phyloP scores from a whole-genome alignment of 2,888 invertebrate species.

The Penaeus monodon region DNA sequence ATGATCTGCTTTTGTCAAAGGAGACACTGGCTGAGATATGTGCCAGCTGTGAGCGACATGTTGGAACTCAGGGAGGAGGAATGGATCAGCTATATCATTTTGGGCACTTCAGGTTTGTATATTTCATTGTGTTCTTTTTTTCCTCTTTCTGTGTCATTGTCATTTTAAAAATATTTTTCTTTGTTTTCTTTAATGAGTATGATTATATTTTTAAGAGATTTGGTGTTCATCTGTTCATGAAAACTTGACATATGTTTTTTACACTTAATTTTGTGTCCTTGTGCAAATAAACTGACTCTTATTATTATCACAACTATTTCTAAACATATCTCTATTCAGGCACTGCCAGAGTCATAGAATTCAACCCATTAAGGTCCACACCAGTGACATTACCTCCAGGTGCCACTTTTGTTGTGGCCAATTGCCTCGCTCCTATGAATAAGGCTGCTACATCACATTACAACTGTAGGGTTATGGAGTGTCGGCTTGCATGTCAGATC shows the following conservation, averaged over 20 bases:
- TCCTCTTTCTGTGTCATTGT: background rate
- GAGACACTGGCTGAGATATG: constrained; percentile 85
- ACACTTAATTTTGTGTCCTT: background rate
- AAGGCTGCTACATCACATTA: constrained; percentile 86
- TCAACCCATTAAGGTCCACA: constrained; percentile 84
- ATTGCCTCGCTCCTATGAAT: constrained; percentile 78
- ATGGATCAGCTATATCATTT: constrained; percentile 99
- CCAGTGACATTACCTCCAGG: constrained; percentile 85
- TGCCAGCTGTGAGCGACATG: constrained; percentile 90
- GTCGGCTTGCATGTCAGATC: constrained; percentile 83
- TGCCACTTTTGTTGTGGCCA: constrained; percentile 92
- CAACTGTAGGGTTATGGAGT: constrained; percentile 94
- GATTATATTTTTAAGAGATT: too few species aligned
- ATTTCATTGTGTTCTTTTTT: background rate
- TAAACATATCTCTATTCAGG: constrained; percentile 71
- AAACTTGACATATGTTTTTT: background rate
- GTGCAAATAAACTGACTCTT: too few species aligned
- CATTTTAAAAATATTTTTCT: too few species aligned
- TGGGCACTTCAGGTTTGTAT: constrained; percentile 76
- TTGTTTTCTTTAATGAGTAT: too few species aligned
- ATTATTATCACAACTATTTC: constrained; percentile 22
- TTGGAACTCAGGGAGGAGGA: constrained; percentile 98
- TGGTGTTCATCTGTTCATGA: too few species aligned
- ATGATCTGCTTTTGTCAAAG: constrained; percentile 74
- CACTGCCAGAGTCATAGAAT: constrained; percentile 92